Evolutionary conservation across 2,797 vertebrate species (phyloP), one percentile per base, ranked within the genome.

Genomic region (Chaetophractus vellerosus): DNA sequence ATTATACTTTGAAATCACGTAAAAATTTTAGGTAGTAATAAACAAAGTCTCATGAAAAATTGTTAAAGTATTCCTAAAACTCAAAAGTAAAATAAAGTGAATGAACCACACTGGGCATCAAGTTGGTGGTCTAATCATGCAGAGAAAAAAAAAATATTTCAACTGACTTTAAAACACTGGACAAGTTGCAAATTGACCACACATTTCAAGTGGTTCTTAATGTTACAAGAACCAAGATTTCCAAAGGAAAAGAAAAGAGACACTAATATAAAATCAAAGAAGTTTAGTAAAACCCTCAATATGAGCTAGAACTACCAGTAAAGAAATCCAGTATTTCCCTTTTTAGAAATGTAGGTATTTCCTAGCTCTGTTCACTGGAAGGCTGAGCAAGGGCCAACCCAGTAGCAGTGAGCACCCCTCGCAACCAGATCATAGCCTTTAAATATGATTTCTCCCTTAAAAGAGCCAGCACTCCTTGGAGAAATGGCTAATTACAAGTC

Each of bases 151-250:
- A 45, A 50, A 52, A 15, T 33, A 81, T 55, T 64, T 55, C 28
- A 87, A 64, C 36, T 75, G 36, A 57, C 68, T 93, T 81, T 75
- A 82, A 88, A 63, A n/a, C n/a, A n/a, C n/a, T n/a, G n/a, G n/a
- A n/a, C n/a, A n/a, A n/a, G n/a, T n/a, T n/a, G n/a, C n/a, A n/a
- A 88, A 75, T 36, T 69, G 18, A 79, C 31, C 79, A 7, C 0
- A 45, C 36, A 26, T 63, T 19, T 12, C n/a, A 69, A 68, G n/a
- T n/a, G 50, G 12, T 52, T 52, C 50, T 52, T 52, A 16, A 52
- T 52, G 50, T 15, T 52, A 52, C 16, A 52, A 78, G 28, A 68
- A 16, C 24, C 41, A 93, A 16, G 23, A 72, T 61, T 69, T 86
- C 52, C 41, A 69, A 18, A 86, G 38, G 31, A 79, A 59, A 52